Conservation (phyloP, 2,797 vertebrate species). For the Platyrinchus mystaceus region DNA sequence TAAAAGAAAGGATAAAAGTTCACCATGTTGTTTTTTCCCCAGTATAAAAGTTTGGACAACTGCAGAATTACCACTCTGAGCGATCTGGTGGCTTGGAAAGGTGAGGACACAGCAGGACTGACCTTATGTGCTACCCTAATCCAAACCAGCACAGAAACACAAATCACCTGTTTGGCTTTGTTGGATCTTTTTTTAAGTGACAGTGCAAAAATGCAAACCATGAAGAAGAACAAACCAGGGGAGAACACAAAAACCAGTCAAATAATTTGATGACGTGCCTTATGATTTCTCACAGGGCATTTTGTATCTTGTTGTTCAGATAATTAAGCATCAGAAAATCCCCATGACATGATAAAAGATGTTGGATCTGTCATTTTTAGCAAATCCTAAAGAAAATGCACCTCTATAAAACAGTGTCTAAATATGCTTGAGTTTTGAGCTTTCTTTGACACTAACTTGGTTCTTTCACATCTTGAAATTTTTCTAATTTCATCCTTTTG, state of each 20-base stretch:
- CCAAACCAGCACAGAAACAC: too few species aligned
- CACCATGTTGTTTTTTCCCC: neutral
- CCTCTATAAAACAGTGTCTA: neutral
- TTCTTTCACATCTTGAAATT: neutral
- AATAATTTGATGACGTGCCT: neutral
- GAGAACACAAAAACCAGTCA: too few species aligned
- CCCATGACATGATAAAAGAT: neutral
- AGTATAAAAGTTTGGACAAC: fast-evolving
- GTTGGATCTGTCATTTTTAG: neutral
- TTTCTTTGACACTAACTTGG: neutral
- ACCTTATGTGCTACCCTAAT: too few species aligned
- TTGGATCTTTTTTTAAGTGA: too few species aligned
- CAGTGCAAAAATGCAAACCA: too few species aligned
- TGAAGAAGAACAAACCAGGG: too few species aligned
- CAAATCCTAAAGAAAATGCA: neutral
- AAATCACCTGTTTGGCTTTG: too few species aligned
- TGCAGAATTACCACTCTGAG: neutral
- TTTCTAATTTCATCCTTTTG: neutral
- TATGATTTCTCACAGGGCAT: neutral
- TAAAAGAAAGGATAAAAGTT: neutral
- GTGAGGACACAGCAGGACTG: neutral
- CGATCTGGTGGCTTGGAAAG: neutral
- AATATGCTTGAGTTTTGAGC: neutral
- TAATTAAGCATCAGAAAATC: neutral
- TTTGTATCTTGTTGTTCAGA: neutral